These are phyloP conservation scores for Morone chrysops DNA, from an alignment of 2,113 vertebrate genomes.

Conservation along the genomic window DNA sequence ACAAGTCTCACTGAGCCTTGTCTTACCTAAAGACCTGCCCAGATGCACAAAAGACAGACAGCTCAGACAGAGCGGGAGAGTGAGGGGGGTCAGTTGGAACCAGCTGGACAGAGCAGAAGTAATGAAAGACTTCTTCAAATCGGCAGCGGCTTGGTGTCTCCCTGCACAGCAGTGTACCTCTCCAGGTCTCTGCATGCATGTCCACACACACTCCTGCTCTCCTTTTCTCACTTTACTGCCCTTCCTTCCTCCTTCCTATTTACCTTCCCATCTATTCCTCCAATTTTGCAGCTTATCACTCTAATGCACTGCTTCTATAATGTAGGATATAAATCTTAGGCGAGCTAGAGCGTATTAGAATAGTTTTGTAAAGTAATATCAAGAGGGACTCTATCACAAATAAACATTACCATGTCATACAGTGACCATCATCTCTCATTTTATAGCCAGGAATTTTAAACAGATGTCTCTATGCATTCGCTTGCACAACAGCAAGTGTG, in stretches of 20 bases:
- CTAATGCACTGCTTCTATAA: constrained; percentile 29
- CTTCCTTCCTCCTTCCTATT: constrained; percentile 42
- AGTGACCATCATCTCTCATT: constrained; percentile 36
- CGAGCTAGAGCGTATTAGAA: neutral
- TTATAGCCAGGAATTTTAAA: constrained; percentile 61
- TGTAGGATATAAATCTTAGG: neutral
- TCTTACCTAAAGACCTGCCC: constrained; percentile 61
- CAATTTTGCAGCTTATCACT: constrained; percentile 25
- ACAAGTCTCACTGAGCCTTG: constrained; percentile 44
- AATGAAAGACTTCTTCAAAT: constrained; percentile 76
- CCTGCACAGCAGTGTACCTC: constrained; percentile 67
- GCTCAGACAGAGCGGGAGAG: constrained; percentile 52
- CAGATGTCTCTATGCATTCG: constrained; percentile 43
- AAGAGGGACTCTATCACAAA: constrained; percentile 40
- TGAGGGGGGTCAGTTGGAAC: constrained; percentile 60
- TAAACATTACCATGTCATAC: constrained; percentile 40
- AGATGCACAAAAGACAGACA: constrained; percentile 65
- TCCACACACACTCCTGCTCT: constrained; percentile 54
- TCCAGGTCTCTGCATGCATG: constrained; percentile 50
- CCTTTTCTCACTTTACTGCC: constrained; percentile 46
- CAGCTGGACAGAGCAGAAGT: constrained; percentile 68
- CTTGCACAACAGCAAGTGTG: constrained; percentile 57
- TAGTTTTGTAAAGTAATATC: constrained; percentile 2
- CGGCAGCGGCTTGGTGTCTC: constrained; percentile 50
- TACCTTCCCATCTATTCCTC: constrained; percentile 1